Percentiles rank a stretch among this genome's conserved stretches.
Conservation (phyloP, 1,140 invertebrate genomes). For the Penaeus indicus region DNA sequence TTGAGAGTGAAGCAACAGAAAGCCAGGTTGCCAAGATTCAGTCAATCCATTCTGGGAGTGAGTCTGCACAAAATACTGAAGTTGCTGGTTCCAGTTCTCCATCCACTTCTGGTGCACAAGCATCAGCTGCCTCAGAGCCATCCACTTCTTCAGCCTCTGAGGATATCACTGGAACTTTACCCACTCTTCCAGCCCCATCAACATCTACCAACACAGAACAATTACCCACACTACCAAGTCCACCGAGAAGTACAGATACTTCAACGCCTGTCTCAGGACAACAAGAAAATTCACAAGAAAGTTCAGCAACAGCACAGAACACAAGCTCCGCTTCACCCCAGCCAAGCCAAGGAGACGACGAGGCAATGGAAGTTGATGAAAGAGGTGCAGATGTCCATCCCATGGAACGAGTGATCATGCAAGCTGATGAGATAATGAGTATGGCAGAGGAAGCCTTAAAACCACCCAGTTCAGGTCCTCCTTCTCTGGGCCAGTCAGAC, state of each 20-base stretch:
- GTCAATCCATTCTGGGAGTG: constrained; percentile 12
- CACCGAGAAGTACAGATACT: constrained; percentile 11
- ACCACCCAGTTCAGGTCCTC: constrained; percentile 12
- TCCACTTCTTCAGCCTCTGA: not conserved
- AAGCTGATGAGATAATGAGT: constrained; percentile 41
- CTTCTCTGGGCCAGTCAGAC: not conserved
- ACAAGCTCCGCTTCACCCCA: constrained; percentile 32
- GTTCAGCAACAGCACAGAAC: constrained; percentile 9
- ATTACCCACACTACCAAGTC: not conserved
- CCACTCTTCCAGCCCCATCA: not conserved
- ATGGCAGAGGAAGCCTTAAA: constrained; percentile 35
- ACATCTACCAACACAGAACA: not conserved
- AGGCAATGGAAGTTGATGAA: constrained; percentile 43
- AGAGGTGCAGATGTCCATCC: not conserved
- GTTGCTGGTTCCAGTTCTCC: not conserved
- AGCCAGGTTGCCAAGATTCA: constrained; percentile 47
- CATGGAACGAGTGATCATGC: constrained; percentile 6
- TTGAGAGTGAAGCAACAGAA: constrained; percentile 45
- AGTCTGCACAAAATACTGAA: not conserved
- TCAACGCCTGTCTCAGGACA: not conserved
- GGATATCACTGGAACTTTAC: not conserved
- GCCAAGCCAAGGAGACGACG: not conserved
- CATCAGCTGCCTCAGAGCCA: not conserved
- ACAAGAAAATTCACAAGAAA: constrained; percentile 26
- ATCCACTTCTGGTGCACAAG: not conserved